Conservation (phyloP, 2,797 vertebrate species). For the Megaceryle alcyon region DNA sequence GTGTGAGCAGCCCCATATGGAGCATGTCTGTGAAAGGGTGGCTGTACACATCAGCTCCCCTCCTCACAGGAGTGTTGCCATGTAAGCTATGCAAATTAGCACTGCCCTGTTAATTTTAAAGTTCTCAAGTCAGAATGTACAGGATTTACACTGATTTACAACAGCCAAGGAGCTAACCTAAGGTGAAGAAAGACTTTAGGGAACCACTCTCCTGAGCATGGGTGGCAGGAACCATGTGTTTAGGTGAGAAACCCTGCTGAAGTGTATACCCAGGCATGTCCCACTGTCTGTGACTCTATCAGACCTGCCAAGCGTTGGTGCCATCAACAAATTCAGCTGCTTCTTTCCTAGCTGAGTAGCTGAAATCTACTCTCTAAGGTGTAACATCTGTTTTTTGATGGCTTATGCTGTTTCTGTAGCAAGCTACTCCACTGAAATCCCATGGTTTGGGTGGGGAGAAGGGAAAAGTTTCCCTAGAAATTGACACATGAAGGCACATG, state of each 20-base stretch:
- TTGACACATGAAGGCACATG: neutral
- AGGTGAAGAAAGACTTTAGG: neutral
- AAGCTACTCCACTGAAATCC: neutral
- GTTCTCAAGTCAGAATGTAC: neutral
- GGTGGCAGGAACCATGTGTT: neutral
- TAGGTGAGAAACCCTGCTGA: neutral
- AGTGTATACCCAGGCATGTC: neutral
- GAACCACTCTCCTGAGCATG: neutral
- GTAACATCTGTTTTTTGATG: neutral
- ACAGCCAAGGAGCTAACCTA: neutral
- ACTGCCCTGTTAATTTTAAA: neutral
- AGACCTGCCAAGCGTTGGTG: neutral
- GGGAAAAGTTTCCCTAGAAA: constrained; percentile 37
- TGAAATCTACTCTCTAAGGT: neutral
- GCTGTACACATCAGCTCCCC: neutral
- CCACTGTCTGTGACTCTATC: neutral
- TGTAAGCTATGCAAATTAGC: neutral
- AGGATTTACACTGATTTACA: neutral
- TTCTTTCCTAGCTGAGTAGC: neutral
- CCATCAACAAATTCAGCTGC: neutral
- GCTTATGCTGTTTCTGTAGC: constrained; percentile 25
- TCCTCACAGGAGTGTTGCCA: accelerated
- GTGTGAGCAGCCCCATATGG: neutral
- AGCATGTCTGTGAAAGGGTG: accelerated
- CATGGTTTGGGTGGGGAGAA: neutral